phyloP scores from a whole-genome alignment of 1,140 invertebrate species.

The Elymnias hypermnestra region DNA sequence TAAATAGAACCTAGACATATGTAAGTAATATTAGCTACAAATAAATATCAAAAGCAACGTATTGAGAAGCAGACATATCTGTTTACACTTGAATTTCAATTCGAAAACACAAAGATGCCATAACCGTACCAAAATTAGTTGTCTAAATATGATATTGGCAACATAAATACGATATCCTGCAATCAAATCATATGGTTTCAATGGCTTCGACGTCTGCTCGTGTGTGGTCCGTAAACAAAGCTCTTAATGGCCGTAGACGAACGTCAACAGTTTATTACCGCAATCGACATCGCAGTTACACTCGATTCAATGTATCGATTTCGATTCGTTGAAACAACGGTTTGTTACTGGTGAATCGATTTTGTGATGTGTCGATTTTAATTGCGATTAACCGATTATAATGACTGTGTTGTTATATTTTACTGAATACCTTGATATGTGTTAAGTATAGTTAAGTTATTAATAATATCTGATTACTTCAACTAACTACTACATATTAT shows the following conservation, averaged over 20 bases:
- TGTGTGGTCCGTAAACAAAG: slow-evolving; percentile 70
- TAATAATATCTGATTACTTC: too few species aligned
- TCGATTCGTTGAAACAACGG: slow-evolving; percentile 37
- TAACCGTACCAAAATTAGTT: slow-evolving; percentile 22
- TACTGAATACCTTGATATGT: too few species aligned
- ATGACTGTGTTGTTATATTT: background rate
- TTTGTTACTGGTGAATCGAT: slow-evolving; percentile 30
- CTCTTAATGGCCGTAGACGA: slow-evolving; percentile 57
- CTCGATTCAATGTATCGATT: slow-evolving; percentile 50
- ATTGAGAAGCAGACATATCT: background rate
- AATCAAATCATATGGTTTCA: slow-evolving; percentile 67
- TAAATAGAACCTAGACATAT: too few species aligned
- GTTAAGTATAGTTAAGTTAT: too few species aligned
- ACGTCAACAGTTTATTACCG: slow-evolving; percentile 63
- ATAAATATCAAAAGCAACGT: too few species aligned
- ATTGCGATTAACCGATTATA: background rate
- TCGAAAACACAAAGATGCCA: slow-evolving; percentile 8
- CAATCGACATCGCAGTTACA: slow-evolving; percentile 59
- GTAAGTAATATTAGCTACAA: too few species aligned
- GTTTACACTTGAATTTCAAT: slow-evolving; percentile 10
- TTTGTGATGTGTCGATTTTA: slow-evolving; percentile 25
- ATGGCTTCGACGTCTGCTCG: slow-evolving; percentile 43
- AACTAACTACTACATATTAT: too few species aligned
- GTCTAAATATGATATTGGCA: slow-evolving; percentile 59
- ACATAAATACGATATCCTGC: slow-evolving; percentile 69